phyloP scores from a whole-genome alignment of 2,113 vertebrate species.

The Hypomesus transpacificus region DNA sequence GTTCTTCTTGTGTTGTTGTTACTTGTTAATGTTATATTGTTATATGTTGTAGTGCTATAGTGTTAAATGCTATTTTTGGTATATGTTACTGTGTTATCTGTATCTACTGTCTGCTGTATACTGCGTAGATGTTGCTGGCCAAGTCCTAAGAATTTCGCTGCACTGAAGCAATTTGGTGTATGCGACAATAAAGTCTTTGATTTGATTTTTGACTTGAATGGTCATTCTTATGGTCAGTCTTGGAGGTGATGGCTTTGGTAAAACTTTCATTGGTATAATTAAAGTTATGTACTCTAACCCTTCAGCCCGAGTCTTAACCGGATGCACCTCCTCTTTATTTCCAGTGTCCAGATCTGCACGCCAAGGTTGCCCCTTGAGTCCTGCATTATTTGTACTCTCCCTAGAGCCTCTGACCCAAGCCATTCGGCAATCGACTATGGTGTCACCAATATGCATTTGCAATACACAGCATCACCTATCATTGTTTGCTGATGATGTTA shows the following conservation, averaged over 20 bases:
- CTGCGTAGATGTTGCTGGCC: no score
- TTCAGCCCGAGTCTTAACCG: not conserved
- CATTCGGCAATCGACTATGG: not conserved
- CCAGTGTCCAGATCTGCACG: not conserved
- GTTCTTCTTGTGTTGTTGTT: no score
- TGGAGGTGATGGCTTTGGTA: not conserved
- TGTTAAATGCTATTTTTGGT: no score
- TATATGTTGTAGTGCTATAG: no score
- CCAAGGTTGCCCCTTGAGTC: not conserved
- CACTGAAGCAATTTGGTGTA: no score
- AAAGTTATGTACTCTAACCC: not conserved
- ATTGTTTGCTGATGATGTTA: not conserved
- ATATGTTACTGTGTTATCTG: no score
- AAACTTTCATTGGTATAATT: not conserved
- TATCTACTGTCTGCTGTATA: no score
- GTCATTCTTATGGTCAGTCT: not conserved
- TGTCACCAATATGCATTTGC: not conserved
- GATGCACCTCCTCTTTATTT: not conserved
- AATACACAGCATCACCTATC: not conserved
- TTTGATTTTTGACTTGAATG: not conserved
- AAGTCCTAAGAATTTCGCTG: no score
- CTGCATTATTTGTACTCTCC: not conserved
- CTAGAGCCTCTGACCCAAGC: not conserved
- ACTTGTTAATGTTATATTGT: no score
- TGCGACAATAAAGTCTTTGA: no score